These are phyloP conservation scores for Drosophila diplacantha DNA, from an alignment of 2,888 invertebrate species.

Conservation along the genomic window DNA sequence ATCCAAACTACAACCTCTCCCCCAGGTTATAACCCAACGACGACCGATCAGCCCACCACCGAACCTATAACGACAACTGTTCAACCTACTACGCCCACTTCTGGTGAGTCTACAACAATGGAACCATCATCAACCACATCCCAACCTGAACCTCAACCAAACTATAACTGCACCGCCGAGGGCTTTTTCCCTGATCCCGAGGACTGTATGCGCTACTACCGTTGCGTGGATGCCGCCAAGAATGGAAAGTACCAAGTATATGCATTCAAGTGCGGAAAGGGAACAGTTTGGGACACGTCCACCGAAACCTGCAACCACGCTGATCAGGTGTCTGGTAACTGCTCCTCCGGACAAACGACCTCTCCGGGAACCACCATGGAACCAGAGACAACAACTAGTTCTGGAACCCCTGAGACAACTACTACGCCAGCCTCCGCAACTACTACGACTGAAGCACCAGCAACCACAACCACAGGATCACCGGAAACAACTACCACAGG, in stretches of 20 bases:
- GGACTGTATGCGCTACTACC: conserved; percentile 81
- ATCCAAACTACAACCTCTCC: conserved; percentile 26
- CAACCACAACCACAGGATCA: conserved; percentile 9
- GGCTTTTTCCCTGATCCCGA: conserved; percentile 78
- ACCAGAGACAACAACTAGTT: conserved; percentile 34
- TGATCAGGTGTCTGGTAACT: conserved; percentile 71
- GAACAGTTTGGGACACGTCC: conserved; percentile 81
- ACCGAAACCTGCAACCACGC: conserved; percentile 79
- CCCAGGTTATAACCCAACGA: conserved; percentile 35
- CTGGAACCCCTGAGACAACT: conserved; percentile 10
- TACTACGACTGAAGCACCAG: conserved; percentile 18
- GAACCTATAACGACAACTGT: conserved; percentile 11
- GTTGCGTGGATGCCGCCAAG: conserved; percentile 78
- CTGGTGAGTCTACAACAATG: conserved; percentile 3
- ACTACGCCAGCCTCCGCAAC: neutral
- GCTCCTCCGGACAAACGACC: conserved; percentile 64
- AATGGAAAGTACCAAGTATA: conserved; percentile 78
- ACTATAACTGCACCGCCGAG: conserved; percentile 74
- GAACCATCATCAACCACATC: conserved; percentile 11
- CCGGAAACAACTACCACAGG: conserved; percentile 23
- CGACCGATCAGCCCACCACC: conserved; percentile 5
- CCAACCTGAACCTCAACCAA: conserved; percentile 40
- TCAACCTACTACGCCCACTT: conserved; percentile 7
- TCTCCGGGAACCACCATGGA: conserved; percentile 36
- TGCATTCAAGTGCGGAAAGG: conserved; percentile 80